phyloP scores from a whole-genome alignment of 92 coral and sea anemone genomes.

The Virgularia gustaviana region DNA sequence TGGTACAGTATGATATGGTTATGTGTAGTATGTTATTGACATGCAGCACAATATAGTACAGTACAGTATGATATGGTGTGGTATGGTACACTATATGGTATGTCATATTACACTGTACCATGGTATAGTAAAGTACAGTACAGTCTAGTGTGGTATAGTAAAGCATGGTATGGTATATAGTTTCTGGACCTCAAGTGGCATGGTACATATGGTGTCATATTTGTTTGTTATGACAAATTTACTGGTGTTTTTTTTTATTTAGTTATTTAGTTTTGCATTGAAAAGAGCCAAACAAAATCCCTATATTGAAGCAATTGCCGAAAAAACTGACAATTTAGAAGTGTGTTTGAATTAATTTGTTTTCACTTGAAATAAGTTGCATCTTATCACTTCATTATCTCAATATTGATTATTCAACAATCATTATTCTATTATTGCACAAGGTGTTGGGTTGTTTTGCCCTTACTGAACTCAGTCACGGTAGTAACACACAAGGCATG shows the following conservation, averaged over 20 bases:
- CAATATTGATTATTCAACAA: background rate
- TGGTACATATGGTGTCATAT: too few relatives aligned
- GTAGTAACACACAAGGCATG: constrained; percentile 90
- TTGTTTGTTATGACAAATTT: background rate
- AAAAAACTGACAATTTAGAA: constrained; percentile 66
- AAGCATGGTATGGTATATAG: too few relatives aligned
- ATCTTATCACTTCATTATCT: background rate
- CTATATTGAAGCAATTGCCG: constrained; percentile 63
- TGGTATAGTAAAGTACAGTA: too few relatives aligned
- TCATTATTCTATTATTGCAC: background rate
- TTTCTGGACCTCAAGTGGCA: too few relatives aligned
- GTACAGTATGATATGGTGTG: too few relatives aligned
- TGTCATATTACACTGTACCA: too few relatives aligned
- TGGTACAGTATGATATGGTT: too few relatives aligned
- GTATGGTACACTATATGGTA: too few relatives aligned
- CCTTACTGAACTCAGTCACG: constrained; percentile 91
- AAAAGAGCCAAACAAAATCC: constrained; percentile 69
- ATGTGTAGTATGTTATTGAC: too few relatives aligned
- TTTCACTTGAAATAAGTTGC: background rate
- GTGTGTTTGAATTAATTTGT: constrained; percentile 35
- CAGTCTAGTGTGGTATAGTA: too few relatives aligned
- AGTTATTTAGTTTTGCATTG: constrained; percentile 78
- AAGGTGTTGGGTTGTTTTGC: constrained; percentile 99
- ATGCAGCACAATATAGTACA: too few relatives aligned
- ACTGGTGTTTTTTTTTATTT: background rate